Evolutionary conservation across 2,888 invertebrate species (phyloP).

Genomic region (Cosmia trapezina): DNA sequence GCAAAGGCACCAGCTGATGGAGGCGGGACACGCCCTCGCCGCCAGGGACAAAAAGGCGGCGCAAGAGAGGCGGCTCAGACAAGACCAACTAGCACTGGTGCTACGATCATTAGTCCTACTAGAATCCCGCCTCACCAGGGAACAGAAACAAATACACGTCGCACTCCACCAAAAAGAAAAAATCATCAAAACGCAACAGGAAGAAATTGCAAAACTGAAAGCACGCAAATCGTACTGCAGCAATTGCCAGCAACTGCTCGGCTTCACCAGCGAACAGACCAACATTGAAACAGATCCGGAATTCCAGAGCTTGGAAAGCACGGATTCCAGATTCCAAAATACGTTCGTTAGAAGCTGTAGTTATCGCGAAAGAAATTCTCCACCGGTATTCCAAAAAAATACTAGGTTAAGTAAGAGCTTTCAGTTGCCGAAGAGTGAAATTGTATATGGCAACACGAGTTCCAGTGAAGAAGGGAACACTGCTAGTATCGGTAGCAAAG

Average conservation of each 20-base stretch:
- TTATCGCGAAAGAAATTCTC: slow-evolving; percentile 88
- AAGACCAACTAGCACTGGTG: slow-evolving; percentile 93
- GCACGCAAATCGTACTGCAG: slow-evolving; percentile 87
- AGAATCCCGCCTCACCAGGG: slow-evolving; percentile 93
- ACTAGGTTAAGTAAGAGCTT: slow-evolving; percentile 89
- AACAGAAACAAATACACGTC: slow-evolving; percentile 93
- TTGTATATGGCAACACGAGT: slow-evolving; percentile 86
- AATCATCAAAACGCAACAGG: slow-evolving; percentile 92
- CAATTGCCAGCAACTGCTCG: slow-evolving; percentile 88
- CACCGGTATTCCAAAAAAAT: slow-evolving; percentile 89
- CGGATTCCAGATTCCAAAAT: slow-evolving; percentile 87
- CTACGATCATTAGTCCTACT: slow-evolving; percentile 93
- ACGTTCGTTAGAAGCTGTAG: slow-evolving; percentile 88
- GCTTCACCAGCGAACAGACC: slow-evolving; percentile 89
- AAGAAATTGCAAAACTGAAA: slow-evolving; percentile 92
- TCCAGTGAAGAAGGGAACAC: slow-evolving; percentile 89
- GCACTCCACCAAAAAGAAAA: slow-evolving; percentile 93
- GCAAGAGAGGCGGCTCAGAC: slow-evolving; percentile 91
- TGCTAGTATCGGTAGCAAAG: slow-evolving; percentile 82
- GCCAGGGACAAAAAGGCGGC: slow-evolving; percentile 91
- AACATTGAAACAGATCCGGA: slow-evolving; percentile 89
- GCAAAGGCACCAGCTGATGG: slow-evolving; percentile 92
- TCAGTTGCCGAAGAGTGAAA: slow-evolving; percentile 86
- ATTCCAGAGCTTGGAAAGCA: slow-evolving; percentile 89
- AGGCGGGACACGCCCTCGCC: slow-evolving; percentile 91